Conservation (phyloP, 2,113 vertebrate species). For the Actenoides hombroni region DNA sequence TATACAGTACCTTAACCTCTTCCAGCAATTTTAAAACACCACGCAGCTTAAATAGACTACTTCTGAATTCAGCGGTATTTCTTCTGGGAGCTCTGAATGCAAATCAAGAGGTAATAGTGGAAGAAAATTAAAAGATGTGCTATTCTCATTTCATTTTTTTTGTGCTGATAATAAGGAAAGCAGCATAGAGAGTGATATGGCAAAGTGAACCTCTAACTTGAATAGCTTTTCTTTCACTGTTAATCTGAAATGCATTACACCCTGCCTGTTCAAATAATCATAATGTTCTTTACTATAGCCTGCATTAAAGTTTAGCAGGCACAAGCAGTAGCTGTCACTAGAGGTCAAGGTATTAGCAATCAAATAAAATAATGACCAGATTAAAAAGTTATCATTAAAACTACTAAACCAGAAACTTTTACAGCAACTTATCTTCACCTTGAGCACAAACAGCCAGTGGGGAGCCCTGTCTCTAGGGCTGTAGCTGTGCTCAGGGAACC, state of each 20-base stretch:
- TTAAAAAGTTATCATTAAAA: slow-evolving; percentile 56
- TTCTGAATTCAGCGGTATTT: slow-evolving; percentile 72
- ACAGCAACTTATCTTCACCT: background rate
- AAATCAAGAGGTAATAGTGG: slow-evolving; percentile 74
- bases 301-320: slow-evolving; percentile 59
- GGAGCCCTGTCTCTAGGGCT: background rate
- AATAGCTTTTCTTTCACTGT: slow-evolving; percentile 70
- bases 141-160: slow-evolving; percentile 73
- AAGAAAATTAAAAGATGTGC: slow-evolving; percentile 76
- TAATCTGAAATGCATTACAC: slow-evolving; percentile 70
- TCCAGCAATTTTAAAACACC: slow-evolving; percentile 71
- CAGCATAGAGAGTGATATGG: slow-evolving; percentile 38
- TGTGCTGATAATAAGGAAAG: slow-evolving; percentile 70
- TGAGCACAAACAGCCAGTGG: background rate
- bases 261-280: slow-evolving; percentile 67
- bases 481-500: background rate
- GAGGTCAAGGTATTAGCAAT: slow-evolving; percentile 68
- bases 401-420: slow-evolving; percentile 30
- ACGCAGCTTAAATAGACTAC: slow-evolving; percentile 72
- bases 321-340: slow-evolving; percentile 60
- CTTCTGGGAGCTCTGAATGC: slow-evolving; percentile 74
- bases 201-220: slow-evolving; percentile 59
- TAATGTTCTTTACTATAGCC: slow-evolving; percentile 64
- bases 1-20: slow-evolving; percentile 66
- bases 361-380: slow-evolving; percentile 69